Evolutionary conservation across 2,797 vertebrate species (phyloP).

Genomic region (Nyctalus aviator): DNA sequence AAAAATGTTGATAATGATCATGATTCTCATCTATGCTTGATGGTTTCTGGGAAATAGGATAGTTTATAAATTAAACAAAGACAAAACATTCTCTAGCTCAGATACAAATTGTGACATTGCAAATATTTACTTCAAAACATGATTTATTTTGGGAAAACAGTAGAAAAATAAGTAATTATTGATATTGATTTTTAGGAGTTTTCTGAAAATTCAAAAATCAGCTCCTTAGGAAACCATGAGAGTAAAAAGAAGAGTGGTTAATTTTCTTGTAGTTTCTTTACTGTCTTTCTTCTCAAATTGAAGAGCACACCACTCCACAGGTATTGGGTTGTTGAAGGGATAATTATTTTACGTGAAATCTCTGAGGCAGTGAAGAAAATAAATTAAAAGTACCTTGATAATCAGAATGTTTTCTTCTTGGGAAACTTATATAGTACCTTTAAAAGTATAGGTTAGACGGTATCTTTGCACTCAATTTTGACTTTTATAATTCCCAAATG

Average conservation of each 20-base stretch:
- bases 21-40: neutral
- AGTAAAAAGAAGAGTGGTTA: conserved; percentile 1
- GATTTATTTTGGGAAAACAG: conserved; percentile 36
- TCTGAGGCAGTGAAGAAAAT: conserved; percentile 65
- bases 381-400: conserved; percentile 2
- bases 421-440: conserved; percentile 34
- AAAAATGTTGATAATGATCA: neutral
- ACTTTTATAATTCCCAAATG: conserved; percentile 66
- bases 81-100: neutral
- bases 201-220: conserved; percentile 43
- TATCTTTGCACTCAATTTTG: conserved; percentile 60
- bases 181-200: neutral
- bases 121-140: conserved; percentile 27
- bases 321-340: conserved; percentile 50
- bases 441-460: conserved; percentile 59
- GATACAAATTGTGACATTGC: conserved; percentile 34
- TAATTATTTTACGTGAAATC: conserved; percentile 70
- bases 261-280: conserved; percentile 8
- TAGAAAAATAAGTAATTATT: conserved; percentile 16
- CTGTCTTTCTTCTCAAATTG: conserved; percentile 15
- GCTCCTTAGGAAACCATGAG: conserved; percentile 9
- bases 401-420: conserved; percentile 47
- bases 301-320: conserved; percentile 38
- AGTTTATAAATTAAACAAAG: neutral
- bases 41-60: conserved; percentile 24